Evolutionary conservation across 2,888 invertebrate species (phyloP).

Genomic region (Catonia carolina): DNA sequence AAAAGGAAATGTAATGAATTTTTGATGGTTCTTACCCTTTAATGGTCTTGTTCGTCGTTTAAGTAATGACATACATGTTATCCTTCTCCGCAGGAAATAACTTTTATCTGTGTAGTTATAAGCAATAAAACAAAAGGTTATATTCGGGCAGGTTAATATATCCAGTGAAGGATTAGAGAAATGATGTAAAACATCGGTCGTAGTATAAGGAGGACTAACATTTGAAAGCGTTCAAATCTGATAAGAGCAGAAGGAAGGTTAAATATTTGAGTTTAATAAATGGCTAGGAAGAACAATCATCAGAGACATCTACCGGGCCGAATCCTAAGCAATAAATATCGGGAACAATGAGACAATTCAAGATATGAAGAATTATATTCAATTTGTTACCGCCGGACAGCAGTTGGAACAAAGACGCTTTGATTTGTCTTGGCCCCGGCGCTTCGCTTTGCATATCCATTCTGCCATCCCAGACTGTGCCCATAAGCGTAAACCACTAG

Average conservation of each 20-base stretch:
- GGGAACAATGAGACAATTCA: slow-evolving; percentile 7
- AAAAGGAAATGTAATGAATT: too few species aligned
- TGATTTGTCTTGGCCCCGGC: slow-evolving; percentile 4
- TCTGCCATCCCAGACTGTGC: not conserved
- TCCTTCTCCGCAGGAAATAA: too few species aligned
- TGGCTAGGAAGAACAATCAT: slow-evolving; percentile 4
- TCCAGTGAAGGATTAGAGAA: not conserved
- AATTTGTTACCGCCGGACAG: slow-evolving; percentile 11
- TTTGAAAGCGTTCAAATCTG: not conserved
- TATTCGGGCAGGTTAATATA: too few species aligned
- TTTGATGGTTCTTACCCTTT: too few species aligned
- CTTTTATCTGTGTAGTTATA: too few species aligned
- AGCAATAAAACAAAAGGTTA: too few species aligned
- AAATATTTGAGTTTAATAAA: not conserved
- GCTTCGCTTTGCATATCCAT: slow-evolving; percentile 7
- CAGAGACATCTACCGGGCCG: not conserved
- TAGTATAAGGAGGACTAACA: not conserved
- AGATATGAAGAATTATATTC: slow-evolving; percentile 14
- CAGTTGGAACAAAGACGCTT: slow-evolving; percentile 10
- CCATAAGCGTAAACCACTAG: too few species aligned
- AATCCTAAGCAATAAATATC: slow-evolving; percentile 4
- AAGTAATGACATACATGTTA: too few species aligned
- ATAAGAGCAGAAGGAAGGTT: not conserved
- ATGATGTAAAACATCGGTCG: not conserved
- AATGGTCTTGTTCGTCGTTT: too few species aligned